phyloP scores from a whole-genome alignment of 2,113 vertebrate species.

The Galbula dea region DNA sequence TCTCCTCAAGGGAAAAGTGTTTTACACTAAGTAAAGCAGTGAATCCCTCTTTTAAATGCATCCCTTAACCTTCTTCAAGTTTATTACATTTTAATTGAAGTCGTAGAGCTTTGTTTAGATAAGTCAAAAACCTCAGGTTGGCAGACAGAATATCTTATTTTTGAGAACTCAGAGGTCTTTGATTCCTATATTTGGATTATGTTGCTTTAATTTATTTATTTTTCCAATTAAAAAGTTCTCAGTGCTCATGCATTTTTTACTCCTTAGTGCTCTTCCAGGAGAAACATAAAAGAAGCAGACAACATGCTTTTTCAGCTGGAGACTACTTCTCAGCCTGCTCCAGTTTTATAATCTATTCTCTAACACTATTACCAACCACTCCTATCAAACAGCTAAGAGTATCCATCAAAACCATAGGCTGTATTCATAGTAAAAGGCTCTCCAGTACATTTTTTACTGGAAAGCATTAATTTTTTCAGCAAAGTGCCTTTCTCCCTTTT shows the following conservation, averaged over 20 bases:
- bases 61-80: not conserved
- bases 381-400: not conserved
- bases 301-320: slow-evolving; percentile 3
- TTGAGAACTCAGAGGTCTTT: slow-evolving; percentile 9
- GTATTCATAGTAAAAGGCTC: slow-evolving; percentile 20
- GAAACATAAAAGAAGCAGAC: slow-evolving; percentile 50
- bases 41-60: not conserved
- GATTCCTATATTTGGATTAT: not conserved
- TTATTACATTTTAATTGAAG: slow-evolving; percentile 55
- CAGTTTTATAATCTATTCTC: slow-evolving; percentile 43
- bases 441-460: not conserved
- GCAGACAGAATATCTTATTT: slow-evolving; percentile 36
- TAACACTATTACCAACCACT: slow-evolving; percentile 3
- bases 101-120: slow-evolving; percentile 21
- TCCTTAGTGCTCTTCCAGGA: not conserved
- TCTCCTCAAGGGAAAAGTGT: not conserved
- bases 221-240: slow-evolving; percentile 59
- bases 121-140: slow-evolving; percentile 15
- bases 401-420: slow-evolving; percentile 28
- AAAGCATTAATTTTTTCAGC: slow-evolving; percentile 38
- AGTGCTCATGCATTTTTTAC: slow-evolving; percentile 62
- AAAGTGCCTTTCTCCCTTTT: not conserved
- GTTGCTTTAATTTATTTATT: slow-evolving; percentile 56
- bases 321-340: not conserved
- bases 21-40: not conserved